phyloP scores from a whole-genome alignment of 2,113 vertebrate genomes.

The Lepisosteus oculatus region DNA sequence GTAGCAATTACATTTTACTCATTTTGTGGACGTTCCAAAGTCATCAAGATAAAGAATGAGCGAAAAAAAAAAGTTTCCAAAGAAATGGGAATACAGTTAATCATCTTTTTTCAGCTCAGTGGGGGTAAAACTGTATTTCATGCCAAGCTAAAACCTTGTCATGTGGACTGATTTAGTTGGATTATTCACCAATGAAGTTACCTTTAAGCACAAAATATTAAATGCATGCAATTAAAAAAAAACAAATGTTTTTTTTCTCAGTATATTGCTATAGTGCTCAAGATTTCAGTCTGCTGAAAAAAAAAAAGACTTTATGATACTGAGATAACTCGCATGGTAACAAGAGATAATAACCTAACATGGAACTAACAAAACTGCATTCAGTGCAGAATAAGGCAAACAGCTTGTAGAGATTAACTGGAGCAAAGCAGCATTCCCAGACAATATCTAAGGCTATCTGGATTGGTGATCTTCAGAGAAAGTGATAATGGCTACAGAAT shows the following conservation, averaged over 20 bases:
- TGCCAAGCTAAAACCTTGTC: no score
- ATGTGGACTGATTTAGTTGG: no score
- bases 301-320: background rate
- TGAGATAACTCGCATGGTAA: background rate
- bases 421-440: background rate
- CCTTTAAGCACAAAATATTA: no score
- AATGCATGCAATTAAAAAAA: no score
- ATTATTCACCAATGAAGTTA: no score
- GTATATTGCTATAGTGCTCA: no score
- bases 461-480: conserved; percentile 11
- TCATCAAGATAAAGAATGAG: background rate
- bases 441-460: conserved; percentile 2
- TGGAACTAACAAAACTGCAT: conserved; percentile 8
- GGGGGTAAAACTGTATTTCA: no score
- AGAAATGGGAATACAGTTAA: no score
- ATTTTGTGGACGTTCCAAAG: background rate
- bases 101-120: no score
- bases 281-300: no score
- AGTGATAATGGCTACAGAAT: background rate
- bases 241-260: no score
- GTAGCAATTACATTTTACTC: background rate
- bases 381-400: conserved; percentile 2
- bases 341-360: conserved; percentile 17
- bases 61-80: background rate
- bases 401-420: background rate